Evolutionary conservation across 2,888 invertebrate species (phyloP).

Genomic region (Troilus luridus): DNA sequence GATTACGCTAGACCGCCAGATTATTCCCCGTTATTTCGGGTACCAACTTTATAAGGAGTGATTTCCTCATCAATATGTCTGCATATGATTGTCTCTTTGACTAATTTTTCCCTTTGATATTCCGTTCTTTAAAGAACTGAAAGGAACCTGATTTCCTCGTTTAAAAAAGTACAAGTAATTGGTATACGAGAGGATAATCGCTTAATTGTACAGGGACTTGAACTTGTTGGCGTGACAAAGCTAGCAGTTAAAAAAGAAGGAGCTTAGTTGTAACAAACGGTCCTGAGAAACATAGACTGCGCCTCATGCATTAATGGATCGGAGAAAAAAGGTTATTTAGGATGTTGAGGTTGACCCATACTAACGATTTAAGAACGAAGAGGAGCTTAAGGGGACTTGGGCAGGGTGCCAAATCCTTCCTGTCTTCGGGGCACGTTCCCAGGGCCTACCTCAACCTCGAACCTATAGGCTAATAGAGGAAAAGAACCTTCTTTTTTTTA

Average conservation of each 20-base stretch:
- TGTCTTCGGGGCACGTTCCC: not conserved
- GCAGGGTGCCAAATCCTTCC: not conserved
- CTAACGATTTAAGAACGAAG: not conserved
- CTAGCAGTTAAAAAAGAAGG: not conserved
- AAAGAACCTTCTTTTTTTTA: too few relatives aligned
- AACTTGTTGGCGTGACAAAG: not conserved
- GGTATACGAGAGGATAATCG: not conserved
- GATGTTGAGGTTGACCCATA: not conserved
- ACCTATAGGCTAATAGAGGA: not conserved
- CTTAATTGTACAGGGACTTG: not conserved
- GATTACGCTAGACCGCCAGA: too few relatives aligned
- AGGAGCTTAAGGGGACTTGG: not conserved
- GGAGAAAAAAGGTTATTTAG: not conserved
- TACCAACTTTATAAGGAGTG: too few relatives aligned
- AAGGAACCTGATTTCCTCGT: not conserved
- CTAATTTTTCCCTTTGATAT: not conserved
- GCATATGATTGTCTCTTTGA: not conserved
- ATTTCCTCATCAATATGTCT: too few relatives aligned
- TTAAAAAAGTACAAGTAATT: not conserved
- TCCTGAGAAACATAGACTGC: not conserved
- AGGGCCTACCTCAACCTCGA: not conserved
- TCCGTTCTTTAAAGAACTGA: not conserved
- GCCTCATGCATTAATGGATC: not conserved
- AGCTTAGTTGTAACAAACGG: not conserved
- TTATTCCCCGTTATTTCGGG: too few relatives aligned